Percentiles rank a stretch among this genome's conserved stretches.
phyloP scores from a whole-genome alignment of 2,888 invertebrate genomes.

The Molanna angustata region DNA sequence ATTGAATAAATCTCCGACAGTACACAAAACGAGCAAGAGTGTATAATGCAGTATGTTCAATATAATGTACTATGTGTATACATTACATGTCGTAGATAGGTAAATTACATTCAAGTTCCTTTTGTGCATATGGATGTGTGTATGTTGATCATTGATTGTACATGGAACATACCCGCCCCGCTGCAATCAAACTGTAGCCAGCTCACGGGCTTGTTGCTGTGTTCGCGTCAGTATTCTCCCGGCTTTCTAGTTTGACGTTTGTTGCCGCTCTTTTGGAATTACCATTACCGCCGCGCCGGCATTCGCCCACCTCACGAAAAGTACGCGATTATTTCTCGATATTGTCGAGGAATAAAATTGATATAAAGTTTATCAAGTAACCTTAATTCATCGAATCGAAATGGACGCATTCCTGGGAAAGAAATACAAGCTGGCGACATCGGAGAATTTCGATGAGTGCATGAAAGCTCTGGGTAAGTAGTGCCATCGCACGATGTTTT shows the following conservation, averaged over 20 bases:
- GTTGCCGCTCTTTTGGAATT: background rate
- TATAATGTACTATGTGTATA: no score
- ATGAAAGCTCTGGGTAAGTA: conserved; percentile 71
- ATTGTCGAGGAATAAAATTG: no score
- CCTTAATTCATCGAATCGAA: conserved; percentile 2
- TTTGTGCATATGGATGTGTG: no score
- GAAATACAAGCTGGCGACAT: conserved; percentile 64
- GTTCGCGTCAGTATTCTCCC: conserved; percentile 11
- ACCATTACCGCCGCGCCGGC: no score
- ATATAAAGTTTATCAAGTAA: background rate
- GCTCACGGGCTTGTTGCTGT: conserved; percentile 10
- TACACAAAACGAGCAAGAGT: no score
- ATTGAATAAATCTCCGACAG: background rate
- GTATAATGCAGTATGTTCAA: no score
- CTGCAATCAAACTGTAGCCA: background rate
- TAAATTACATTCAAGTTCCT: no score
- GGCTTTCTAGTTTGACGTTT: conserved; percentile 12
- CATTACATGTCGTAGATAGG: no score
- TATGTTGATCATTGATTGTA: background rate
- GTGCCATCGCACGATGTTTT: background rate
- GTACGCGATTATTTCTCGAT: conserved; percentile 3
- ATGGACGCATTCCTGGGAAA: conserved; percentile 50
- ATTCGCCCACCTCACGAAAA: no score
- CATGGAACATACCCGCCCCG: conserved; percentile 1
- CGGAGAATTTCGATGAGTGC: conserved; percentile 73